Percentiles rank a stretch among this genome's conserved stretches.
Evolutionary conservation across 2,888 invertebrate genomes (phyloP).

Genomic region (Drosophila subquinaria): DNA sequence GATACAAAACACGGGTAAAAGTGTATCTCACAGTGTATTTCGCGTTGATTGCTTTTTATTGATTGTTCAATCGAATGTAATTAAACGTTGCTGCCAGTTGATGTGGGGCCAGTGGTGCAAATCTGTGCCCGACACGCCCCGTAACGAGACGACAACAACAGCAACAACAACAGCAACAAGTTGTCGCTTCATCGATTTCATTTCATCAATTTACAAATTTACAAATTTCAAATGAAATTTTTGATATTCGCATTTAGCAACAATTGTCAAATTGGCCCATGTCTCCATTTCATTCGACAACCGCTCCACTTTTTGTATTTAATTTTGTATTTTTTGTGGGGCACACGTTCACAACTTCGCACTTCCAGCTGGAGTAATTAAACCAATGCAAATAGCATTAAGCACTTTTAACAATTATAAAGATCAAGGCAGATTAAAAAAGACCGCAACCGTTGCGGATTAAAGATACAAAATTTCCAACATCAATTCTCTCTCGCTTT

Average conservation of each 20-base stretch:
- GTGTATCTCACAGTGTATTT: conserved; percentile 43
- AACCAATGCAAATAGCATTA: conserved; percentile 67
- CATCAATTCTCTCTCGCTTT: conserved; percentile 24
- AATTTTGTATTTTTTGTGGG: conserved; percentile 35
- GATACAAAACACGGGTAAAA: conserved; percentile 50
- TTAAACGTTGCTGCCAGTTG: conserved; percentile 64
- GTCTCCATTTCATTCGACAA: conserved; percentile 22
- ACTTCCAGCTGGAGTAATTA: conserved; percentile 46
- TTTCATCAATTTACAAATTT: conserved; percentile 50
- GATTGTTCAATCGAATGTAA: conserved; percentile 80
- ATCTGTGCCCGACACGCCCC: conserved; percentile 60
- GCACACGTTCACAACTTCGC: conserved; percentile 42
- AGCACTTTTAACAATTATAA: conserved; percentile 62
- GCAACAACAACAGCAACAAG: conserved; percentile 18
- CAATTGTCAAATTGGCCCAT: conserved; percentile 42
- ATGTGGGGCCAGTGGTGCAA: conserved; percentile 69
- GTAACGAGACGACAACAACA: conserved; percentile 15
- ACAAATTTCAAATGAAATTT: conserved; percentile 46
- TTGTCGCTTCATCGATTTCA: conserved; percentile 68
- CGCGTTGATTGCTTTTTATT: conserved; percentile 77
- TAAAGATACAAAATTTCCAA: conserved; percentile 24
- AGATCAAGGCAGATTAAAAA: conserved; percentile 59
- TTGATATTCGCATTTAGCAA: conserved; percentile 53
- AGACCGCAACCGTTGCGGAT: conserved; percentile 35
- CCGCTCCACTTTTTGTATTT: conserved; percentile 9